phyloP scores from a whole-genome alignment of 2,888 invertebrate species.

The Zaprionus lineosus region DNA sequence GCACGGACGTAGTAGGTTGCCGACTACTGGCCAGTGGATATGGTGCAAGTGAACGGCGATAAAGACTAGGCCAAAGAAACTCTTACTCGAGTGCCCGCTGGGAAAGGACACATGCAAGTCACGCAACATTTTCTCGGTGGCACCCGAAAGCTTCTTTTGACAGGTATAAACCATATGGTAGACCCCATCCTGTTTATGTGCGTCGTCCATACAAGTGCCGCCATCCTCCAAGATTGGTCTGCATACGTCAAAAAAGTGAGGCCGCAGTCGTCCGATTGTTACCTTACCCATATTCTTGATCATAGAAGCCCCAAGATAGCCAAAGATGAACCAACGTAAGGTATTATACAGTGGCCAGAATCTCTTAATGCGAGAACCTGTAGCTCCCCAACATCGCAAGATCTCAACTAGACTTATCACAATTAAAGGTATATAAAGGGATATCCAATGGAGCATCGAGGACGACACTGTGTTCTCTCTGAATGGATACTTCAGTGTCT shows the following conservation, averaged over 20 bases:
- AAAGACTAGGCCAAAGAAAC: slow-evolving; percentile 68
- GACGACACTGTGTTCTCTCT: slow-evolving; percentile 48
- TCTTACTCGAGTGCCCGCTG: slow-evolving; percentile 70
- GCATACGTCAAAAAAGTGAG: slow-evolving; percentile 71
- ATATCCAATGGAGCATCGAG: slow-evolving; percentile 33
- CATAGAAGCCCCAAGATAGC: slow-evolving; percentile 38
- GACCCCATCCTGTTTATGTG: slow-evolving; percentile 12
- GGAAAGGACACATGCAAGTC: slow-evolving; percentile 69
- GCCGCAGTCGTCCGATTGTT: slow-evolving; percentile 65
- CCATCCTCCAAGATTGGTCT: slow-evolving; percentile 53
- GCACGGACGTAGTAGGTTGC: slow-evolving; percentile 46
- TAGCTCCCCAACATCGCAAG: slow-evolving; percentile 11
- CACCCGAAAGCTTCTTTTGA: slow-evolving; percentile 20
- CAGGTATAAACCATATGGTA: slow-evolving; percentile 58
- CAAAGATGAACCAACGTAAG: slow-evolving; percentile 58
- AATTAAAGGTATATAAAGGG: slow-evolving; percentile 49
- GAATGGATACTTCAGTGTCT: slow-evolving; percentile 69
- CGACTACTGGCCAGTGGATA: slow-evolving; percentile 39
- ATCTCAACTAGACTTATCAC: slow-evolving; percentile 44
- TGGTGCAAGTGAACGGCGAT: slow-evolving; percentile 59
- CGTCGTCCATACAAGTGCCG: slow-evolving; percentile 44
- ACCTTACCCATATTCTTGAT: slow-evolving; percentile 60
- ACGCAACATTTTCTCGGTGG: slow-evolving; percentile 32
- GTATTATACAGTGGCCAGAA: slow-evolving; percentile 41
- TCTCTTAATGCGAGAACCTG: slow-evolving; percentile 1